phyloP scores from a whole-genome alignment of 2,797 vertebrate genomes.

The Syncerus caffer region DNA sequence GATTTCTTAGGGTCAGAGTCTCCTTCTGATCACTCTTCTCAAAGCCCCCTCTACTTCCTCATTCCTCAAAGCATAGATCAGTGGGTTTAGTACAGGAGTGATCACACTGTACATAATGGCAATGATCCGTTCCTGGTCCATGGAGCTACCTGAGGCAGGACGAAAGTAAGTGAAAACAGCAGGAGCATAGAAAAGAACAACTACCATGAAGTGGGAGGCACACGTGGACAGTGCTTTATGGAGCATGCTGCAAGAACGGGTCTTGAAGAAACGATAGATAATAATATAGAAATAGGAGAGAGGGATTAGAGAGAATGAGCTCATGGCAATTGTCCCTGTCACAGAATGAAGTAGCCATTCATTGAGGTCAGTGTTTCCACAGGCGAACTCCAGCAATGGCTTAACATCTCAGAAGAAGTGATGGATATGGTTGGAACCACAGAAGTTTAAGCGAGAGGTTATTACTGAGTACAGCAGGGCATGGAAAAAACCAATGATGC shows the following conservation, averaged over 20 bases:
- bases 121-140: constrained; percentile 41
- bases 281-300: constrained; percentile 70
- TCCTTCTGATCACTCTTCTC: neutral
- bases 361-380: constrained; percentile 56
- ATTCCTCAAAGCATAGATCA: constrained; percentile 71
- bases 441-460: constrained; percentile 57
- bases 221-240: constrained; percentile 70
- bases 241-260: constrained; percentile 26
- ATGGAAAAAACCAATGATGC: constrained; percentile 54
- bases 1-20: neutral
- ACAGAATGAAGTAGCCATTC: constrained; percentile 53
- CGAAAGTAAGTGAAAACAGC: constrained; percentile 46
- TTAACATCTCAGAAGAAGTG: constrained; percentile 74
- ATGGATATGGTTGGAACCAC: constrained; percentile 33
- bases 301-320: constrained; percentile 40
- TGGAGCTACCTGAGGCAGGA: constrained; percentile 34
- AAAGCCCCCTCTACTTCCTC: constrained; percentile 59
- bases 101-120: constrained; percentile 66
- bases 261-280: constrained; percentile 51
- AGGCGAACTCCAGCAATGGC: constrained; percentile 62
- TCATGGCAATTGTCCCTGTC: constrained; percentile 19
- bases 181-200: constrained; percentile 59
- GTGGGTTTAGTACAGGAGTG: constrained; percentile 26
- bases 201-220: constrained; percentile 59
- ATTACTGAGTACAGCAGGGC: constrained; percentile 59